Conservation (phyloP, 1,140 invertebrate species). For the Lerema accius region DNA sequence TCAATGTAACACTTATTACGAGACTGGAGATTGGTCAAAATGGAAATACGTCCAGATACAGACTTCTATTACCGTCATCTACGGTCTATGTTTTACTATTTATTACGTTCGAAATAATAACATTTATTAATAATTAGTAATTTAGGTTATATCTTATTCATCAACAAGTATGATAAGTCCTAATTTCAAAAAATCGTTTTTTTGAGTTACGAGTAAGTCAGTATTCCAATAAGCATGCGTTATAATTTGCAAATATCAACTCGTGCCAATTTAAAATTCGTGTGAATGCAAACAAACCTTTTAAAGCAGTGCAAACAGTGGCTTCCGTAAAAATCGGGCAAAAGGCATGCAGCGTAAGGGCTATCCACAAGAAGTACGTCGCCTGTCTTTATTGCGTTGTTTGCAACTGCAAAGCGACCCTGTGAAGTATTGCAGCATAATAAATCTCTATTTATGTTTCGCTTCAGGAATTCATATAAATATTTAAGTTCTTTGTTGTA, state of each 20-base stretch:
- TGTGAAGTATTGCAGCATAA: slow-evolving; percentile 35
- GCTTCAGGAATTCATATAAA: neutral
- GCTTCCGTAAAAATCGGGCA: slow-evolving; percentile 87
- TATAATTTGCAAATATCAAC: neutral
- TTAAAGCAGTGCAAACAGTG: slow-evolving; percentile 94
- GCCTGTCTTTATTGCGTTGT: slow-evolving; percentile 84
- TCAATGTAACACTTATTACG: too few species aligned
- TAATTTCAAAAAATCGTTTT: too few species aligned
- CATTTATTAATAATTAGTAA: too few species aligned
- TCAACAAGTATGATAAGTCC: too few species aligned
- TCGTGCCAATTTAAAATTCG: neutral
- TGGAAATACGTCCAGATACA: too few species aligned
- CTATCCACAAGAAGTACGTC: slow-evolving; percentile 88
- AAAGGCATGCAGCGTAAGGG: slow-evolving; percentile 89
- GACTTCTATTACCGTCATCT: too few species aligned
- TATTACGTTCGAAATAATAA: too few species aligned
- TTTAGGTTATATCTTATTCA: too few species aligned
- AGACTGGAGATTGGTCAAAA: too few species aligned
- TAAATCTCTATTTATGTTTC: slow-evolving; percentile 5
- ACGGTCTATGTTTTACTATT: too few species aligned
- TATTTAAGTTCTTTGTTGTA: neutral
- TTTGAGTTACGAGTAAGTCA: too few species aligned
- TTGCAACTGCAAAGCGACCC: slow-evolving; percentile 83
- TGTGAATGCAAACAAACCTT: slow-evolving; percentile 74
- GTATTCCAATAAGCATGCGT: too few species aligned